Base-by-base conservation (phyloP, 2,888 invertebrate genomes). In the Aspidiotus rigidus region DNA sequence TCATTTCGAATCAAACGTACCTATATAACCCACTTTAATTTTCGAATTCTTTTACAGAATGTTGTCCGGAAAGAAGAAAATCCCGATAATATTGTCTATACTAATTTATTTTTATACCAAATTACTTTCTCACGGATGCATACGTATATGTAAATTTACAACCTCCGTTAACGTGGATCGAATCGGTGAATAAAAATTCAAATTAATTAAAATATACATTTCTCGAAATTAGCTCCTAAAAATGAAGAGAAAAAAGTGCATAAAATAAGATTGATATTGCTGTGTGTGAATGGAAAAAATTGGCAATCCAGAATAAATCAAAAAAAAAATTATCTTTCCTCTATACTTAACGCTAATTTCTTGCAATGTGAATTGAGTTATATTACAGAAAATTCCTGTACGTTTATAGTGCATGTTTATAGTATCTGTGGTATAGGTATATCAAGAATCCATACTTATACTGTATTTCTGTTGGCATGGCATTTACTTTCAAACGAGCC, bases 61-160 rank as follows among this genome's bases (percentile, higher is more conserved):
- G 28, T 28, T 42, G 60, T 10, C 39, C 17, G 55, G 44, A 59
- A 60, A 59, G 28, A 28, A 28, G 28, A 28, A 49, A 67, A 67
- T 60, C 39, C 60, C 59, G 53, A 67, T 67, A 67, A 67, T 67
- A 59, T 67, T 67, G 67, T 67, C 59, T 60, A 59, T 59, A 67
- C 67, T 67, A 67, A 59, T 67, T 67, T 57, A 59, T 60, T 60
- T 67, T 53, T 59, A 67, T 16, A 41, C 53, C 44, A 60, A 42
- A 67, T 67, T 67, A 67, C 67, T 67, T 67, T 67, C 67, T 67
- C 67, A 67, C 67, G 67, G 60, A 44, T 42, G 28, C 16, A 56
- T n/a, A 16, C n/a, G 17, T 28, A 11, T 28, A 28, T 28, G 28
- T 28, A 28, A 28, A 28, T 59, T 28, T 59, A 59, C 39, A 59